These are phyloP conservation scores for Clistopyga incitator DNA, from an alignment of 2,888 invertebrate species.

Conservation along the genomic window DNA sequence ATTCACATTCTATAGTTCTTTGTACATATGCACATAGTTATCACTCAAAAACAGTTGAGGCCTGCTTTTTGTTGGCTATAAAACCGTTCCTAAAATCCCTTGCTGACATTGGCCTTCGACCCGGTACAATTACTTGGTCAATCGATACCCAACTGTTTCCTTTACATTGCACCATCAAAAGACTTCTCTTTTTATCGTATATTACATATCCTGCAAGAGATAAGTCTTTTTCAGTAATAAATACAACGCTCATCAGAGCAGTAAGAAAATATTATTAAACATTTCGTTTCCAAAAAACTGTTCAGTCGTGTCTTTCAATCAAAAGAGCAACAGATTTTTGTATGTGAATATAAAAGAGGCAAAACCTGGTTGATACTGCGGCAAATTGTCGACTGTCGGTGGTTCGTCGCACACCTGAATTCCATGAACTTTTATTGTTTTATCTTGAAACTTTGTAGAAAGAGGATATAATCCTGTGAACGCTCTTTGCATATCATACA, in stretches of 20 bases:
- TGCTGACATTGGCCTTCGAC: slow-evolving; percentile 90
- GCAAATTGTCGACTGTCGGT: slow-evolving; percentile 21
- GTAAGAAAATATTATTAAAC: neutral
- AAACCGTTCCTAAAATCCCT: slow-evolving; percentile 95
- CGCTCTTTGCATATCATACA: slow-evolving; percentile 91
- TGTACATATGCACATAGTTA: slow-evolving; percentile 39
- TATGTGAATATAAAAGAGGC: slow-evolving; percentile 10
- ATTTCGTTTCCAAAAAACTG: neutral
- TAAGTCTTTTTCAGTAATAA: slow-evolving; percentile 19
- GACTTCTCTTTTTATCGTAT: slow-evolving; percentile 86
- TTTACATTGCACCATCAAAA: slow-evolving; percentile 89
- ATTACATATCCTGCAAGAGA: slow-evolving; percentile 86
- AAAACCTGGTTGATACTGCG: slow-evolving; percentile 76
- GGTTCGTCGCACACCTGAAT: slow-evolving; percentile 81
- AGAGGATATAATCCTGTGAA: slow-evolving; percentile 88
- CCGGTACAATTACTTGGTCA: slow-evolving; percentile 87
- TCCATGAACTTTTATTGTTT: slow-evolving; percentile 88
- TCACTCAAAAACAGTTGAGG: slow-evolving; percentile 65
- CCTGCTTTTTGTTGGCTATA: slow-evolving; percentile 86
- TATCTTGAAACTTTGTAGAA: slow-evolving; percentile 87
- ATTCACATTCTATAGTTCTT: slow-evolving; percentile 8
- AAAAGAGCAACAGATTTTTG: slow-evolving; percentile 19
- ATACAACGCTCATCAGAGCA: neutral
- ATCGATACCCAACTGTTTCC: slow-evolving; percentile 88
- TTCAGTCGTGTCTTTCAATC: neutral